phyloP scores from a whole-genome alignment of 2,113 vertebrate genomes.

The Toxotes chatareus region DNA sequence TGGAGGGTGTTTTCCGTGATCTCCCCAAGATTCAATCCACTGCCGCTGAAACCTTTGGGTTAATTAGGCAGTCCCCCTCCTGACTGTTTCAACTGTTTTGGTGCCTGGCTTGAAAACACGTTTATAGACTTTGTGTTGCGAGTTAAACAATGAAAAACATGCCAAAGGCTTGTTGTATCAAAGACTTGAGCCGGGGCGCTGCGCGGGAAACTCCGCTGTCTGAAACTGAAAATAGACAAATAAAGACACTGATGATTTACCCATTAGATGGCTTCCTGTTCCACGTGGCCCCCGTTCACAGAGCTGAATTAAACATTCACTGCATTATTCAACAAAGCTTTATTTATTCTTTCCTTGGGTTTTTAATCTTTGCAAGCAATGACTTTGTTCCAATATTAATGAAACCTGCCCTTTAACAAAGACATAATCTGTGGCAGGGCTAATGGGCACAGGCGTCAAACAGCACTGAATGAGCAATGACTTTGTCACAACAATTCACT shows the following conservation, averaged over 20 bases:
- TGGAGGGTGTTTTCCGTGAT: not conserved
- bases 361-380: constrained; percentile 71
- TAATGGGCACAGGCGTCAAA: constrained; percentile 12
- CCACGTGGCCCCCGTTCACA: not conserved
- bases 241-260: constrained; percentile 46
- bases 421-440: constrained; percentile 44
- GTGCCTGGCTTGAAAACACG: constrained; percentile 23
- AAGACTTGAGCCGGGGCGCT: not conserved
- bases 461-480: constrained; percentile 32
- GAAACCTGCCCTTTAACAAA: constrained; percentile 70
- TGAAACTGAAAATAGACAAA: constrained; percentile 39
- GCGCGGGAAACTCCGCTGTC: constrained; percentile 1
- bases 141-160: not conserved
- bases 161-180: constrained; percentile 32
- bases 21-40: not conserved
- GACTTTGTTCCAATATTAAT: constrained; percentile 77
- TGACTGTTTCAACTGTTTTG: constrained; percentile 1
- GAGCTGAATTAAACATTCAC: constrained; percentile 66
- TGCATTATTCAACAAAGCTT: constrained; percentile 77
- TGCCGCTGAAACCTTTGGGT: not conserved
- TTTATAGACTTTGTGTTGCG: not conserved
- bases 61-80: constrained; percentile 20
- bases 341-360: constrained; percentile 70
- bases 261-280: constrained; percentile 46
- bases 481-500: constrained; percentile 41